Conservation (phyloP, 2,113 vertebrate genomes). For the Macrotus californicus region DNA sequence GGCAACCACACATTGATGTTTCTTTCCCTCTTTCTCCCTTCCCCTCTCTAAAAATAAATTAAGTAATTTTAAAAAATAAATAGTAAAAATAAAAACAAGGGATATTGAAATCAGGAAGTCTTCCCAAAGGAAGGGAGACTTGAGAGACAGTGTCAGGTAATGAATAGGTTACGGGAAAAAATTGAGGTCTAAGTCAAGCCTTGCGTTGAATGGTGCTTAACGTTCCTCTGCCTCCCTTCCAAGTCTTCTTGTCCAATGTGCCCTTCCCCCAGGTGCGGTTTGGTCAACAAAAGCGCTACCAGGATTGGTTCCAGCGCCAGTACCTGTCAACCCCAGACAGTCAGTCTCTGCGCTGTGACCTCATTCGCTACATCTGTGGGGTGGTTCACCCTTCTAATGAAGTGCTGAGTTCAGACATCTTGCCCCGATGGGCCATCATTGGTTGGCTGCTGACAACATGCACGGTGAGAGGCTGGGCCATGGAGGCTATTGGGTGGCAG, state of each 20-base stretch:
- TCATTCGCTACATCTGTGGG: slow-evolving; percentile 97
- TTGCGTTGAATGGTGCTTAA: background rate
- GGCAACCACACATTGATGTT: no score
- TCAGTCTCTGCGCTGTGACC: slow-evolving; percentile 95
- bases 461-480: slow-evolving; percentile 82
- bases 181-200: no score
- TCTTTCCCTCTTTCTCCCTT: no score
- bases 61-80: no score
- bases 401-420: slow-evolving; percentile 96
- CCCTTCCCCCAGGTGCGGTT: slow-evolving; percentile 88
- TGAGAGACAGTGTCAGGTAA: background rate
- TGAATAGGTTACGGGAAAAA: background rate
- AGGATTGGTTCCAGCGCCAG: slow-evolving; percentile 98
- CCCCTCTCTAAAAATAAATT: no score
- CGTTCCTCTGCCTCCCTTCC: background rate
- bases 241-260: background rate
- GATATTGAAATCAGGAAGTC: background rate
- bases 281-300: slow-evolving; percentile 96
- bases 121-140: background rate
- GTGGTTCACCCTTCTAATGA: slow-evolving; percentile 98
- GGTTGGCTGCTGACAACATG: slow-evolving; percentile 98
- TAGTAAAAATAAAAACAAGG: background rate
- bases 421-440: slow-evolving; percentile 98
- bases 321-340: slow-evolving; percentile 95
- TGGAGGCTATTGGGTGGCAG: background rate